These are phyloP conservation scores for Uropetala carovei DNA, from an alignment of 2,888 invertebrate species.

Conservation along the genomic window DNA sequence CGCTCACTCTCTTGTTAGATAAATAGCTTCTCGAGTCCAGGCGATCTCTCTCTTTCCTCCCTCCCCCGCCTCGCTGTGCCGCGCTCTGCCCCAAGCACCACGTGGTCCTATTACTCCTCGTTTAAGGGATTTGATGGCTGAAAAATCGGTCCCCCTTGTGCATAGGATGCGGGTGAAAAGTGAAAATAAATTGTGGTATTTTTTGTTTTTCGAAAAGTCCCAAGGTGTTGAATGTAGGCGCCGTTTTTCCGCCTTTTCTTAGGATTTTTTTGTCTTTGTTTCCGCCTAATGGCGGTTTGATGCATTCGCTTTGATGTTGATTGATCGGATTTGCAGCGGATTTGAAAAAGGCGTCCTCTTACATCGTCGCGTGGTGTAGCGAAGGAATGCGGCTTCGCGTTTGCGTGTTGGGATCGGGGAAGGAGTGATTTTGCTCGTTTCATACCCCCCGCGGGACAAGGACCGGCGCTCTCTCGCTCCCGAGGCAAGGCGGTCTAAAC, in stretches of 20 bases:
- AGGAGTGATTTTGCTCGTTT: not conserved
- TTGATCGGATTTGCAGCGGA: not conserved
- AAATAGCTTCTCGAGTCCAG: not conserved
- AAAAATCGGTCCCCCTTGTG: not conserved
- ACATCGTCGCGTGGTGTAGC: not conserved
- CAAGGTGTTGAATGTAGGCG: not conserved
- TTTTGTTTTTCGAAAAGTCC: not conserved
- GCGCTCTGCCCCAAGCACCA: not conserved
- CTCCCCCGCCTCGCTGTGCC: not conserved
- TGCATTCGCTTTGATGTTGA: slow-evolving; percentile 14
- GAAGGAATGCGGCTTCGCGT: not conserved
- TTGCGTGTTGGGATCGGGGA: not conserved
- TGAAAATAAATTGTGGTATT: not conserved
- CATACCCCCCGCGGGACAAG: not conserved
- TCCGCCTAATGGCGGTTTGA: slow-evolving; percentile 14
- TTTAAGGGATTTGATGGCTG: not conserved
- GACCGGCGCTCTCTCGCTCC: not conserved
- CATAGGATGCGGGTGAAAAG: not conserved
- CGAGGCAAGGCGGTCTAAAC: not conserved
- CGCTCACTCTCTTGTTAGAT: not conserved
- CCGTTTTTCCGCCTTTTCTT: not conserved
- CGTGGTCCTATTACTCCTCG: slow-evolving; percentile 4
- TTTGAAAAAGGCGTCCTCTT: slow-evolving; percentile 6
- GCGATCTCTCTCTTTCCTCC: not conserved
- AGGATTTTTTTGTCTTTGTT: not conserved